Evolutionary conservation across 2,797 vertebrate species (phyloP).

Genomic region (Oreortyx pictus): DNA sequence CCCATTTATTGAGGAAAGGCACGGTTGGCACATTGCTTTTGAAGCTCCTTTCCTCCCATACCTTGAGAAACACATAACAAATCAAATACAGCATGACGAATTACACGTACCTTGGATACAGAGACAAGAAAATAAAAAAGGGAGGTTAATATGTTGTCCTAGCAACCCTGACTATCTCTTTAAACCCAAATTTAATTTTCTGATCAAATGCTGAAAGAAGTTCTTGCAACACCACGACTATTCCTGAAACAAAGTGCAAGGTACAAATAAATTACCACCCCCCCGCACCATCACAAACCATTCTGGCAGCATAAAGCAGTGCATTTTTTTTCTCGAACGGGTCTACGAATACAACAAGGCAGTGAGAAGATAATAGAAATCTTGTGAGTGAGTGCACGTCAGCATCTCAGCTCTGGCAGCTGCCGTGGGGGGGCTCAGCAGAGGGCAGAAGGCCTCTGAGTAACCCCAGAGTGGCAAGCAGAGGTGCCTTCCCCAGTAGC

Average conservation of each 20-base stretch:
- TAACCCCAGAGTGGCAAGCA: neutral
- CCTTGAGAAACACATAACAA: neutral
- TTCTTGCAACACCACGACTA: conserved; percentile 49
- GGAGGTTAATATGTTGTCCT: conserved; percentile 66
- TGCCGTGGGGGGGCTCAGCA: neutral
- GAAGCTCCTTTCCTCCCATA: neutral
- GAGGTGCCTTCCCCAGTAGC: neutral
- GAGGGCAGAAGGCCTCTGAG: neutral
- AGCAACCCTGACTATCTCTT: conserved; percentile 66
- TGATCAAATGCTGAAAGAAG: conserved; percentile 62
- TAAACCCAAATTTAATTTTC: conserved; percentile 72
- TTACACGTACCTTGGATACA: neutral
- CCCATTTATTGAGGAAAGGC: neutral
- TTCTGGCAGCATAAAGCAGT: neutral
- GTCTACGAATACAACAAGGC: conserved; percentile 29
- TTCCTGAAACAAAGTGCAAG: conserved; percentile 49
- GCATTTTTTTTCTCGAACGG: conserved; percentile 45
- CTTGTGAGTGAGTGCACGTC: rapidly evolving
- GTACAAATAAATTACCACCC: conserved; percentile 57
- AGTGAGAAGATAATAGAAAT: conserved; percentile 20
- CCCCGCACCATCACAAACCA: neutral
- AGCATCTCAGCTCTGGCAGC: neutral
- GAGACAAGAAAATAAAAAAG: conserved; percentile 31
- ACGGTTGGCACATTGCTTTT: neutral
- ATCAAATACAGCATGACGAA: neutral